Evolutionary conservation across 2,888 invertebrate species (phyloP).

Genomic region (Nasonia oneida): DNA sequence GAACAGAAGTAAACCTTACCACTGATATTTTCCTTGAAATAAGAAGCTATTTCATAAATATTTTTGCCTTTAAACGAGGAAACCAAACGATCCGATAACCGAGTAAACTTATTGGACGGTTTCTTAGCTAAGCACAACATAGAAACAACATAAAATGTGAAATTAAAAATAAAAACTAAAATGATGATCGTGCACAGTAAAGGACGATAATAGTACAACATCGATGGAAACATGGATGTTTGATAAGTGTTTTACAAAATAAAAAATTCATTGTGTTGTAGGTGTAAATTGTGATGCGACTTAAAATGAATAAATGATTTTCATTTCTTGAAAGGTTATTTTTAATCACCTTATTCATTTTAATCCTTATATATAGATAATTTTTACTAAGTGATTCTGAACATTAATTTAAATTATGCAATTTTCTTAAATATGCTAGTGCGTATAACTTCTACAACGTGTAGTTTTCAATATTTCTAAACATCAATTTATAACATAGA

Average conservation of each 20-base stretch:
- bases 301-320: neutral
- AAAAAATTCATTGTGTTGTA: neutral
- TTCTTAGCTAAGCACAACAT: conserved; percentile 76
- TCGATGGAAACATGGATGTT: conserved; percentile 17
- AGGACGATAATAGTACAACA: conserved; percentile 50
- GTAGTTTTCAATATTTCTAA: conserved; percentile 29
- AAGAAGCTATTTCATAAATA: conserved; percentile 78
- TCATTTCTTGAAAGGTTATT: too few species aligned
- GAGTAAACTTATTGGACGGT: conserved; percentile 75
- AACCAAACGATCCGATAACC: conserved; percentile 76
- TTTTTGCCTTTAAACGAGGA: conserved; percentile 77
- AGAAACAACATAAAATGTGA: conserved; percentile 65
- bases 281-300: neutral
- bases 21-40: conserved; percentile 78
- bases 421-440: conserved; percentile 43
- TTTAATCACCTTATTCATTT: neutral
- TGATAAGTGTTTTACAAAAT: conserved; percentile 1
- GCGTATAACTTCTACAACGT: conserved; percentile 49
- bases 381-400: neutral
- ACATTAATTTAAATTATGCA: neutral
- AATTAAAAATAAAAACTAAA: conserved; percentile 57
- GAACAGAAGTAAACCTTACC: conserved; percentile 69
- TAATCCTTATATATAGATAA: neutral
- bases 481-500: conserved; percentile 42
- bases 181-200: conserved; percentile 47